phyloP scores from a whole-genome alignment of 2,888 invertebrate species.

The Agrotis puta region DNA sequence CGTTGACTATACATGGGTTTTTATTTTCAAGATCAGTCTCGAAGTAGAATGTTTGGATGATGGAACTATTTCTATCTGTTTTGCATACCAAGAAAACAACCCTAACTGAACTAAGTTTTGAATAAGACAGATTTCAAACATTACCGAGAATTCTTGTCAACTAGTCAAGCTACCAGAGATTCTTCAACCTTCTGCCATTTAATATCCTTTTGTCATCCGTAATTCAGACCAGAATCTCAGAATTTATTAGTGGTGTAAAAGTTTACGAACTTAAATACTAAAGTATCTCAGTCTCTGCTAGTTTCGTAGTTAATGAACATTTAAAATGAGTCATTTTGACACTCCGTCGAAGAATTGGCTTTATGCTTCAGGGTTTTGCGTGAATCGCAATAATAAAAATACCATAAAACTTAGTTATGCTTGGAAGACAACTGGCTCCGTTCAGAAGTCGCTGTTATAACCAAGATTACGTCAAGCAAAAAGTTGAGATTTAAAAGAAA shows the following conservation, averaged over 20 bases:
- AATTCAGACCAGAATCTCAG: constrained; percentile 11
- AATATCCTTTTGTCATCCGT: constrained; percentile 12
- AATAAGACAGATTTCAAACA: neutral
- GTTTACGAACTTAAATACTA: constrained; percentile 30
- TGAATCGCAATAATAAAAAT: neutral
- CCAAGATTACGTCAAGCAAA: neutral
- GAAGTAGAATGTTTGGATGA: neutral
- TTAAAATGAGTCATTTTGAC: neutral
- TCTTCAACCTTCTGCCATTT: constrained; percentile 9
- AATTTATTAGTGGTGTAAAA: constrained; percentile 43
- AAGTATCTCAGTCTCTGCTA: constrained; percentile 5
- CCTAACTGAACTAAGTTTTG: neutral
- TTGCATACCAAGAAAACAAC: too few species aligned
- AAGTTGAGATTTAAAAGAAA: neutral
- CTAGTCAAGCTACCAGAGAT: neutral
- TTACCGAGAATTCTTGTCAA: neutral
- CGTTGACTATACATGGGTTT: neutral
- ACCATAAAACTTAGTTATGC: neutral
- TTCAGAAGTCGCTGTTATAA: neutral
- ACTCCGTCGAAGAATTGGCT: constrained; percentile 4
- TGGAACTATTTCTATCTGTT: neutral
- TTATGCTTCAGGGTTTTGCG: neutral
- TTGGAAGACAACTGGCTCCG: too few species aligned
- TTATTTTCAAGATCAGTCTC: neutral
- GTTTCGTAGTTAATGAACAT: constrained; percentile 14